These are phyloP conservation scores for Sebastes glaucus DNA, from an alignment of 2,797 vertebrate species.

Conservation along the genomic window DNA sequence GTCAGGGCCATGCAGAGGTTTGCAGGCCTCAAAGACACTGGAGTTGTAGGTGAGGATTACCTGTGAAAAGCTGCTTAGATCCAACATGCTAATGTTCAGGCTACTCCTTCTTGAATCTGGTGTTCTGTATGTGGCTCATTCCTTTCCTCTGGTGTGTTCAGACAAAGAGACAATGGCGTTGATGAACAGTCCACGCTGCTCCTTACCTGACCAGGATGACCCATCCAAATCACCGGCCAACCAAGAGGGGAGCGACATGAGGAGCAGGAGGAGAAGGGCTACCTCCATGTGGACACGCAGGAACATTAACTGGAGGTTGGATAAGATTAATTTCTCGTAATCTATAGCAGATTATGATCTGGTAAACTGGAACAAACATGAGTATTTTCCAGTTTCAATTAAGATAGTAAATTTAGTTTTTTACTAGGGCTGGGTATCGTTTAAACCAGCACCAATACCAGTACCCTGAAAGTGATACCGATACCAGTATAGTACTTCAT, in stretches of 20 bases:
- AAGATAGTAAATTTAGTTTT: background rate
- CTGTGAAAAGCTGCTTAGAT: background rate
- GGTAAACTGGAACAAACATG: background rate
- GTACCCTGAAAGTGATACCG: background rate
- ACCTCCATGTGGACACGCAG: conserved; percentile 69
- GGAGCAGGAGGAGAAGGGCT: conserved; percentile 59
- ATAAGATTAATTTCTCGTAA: background rate
- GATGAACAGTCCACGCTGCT: conserved; percentile 81
- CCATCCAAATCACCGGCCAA: background rate
- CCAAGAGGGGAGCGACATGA: conserved; percentile 42
- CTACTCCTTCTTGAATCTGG: background rate
- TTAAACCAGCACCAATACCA: background rate
- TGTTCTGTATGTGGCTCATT: background rate
- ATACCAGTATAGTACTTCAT: background rate
- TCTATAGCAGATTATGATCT: background rate
- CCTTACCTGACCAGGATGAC: conserved; percentile 76
- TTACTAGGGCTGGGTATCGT: background rate
- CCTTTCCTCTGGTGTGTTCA: conserved; percentile 15
- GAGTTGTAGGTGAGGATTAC: conserved; percentile 71
- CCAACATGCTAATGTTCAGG: background rate
- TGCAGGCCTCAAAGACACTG: conserved; percentile 79
- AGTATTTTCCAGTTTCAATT: background rate
- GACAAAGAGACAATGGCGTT: conserved; percentile 78
- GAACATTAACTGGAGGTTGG: conserved; percentile 85
- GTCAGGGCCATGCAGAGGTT: conserved; percentile 82